A percentile compares a stretch with the other conserved stretches of the same genome.
phyloP scores from a whole-genome alignment of 2,888 invertebrate species.

The Melanotus villosus region DNA sequence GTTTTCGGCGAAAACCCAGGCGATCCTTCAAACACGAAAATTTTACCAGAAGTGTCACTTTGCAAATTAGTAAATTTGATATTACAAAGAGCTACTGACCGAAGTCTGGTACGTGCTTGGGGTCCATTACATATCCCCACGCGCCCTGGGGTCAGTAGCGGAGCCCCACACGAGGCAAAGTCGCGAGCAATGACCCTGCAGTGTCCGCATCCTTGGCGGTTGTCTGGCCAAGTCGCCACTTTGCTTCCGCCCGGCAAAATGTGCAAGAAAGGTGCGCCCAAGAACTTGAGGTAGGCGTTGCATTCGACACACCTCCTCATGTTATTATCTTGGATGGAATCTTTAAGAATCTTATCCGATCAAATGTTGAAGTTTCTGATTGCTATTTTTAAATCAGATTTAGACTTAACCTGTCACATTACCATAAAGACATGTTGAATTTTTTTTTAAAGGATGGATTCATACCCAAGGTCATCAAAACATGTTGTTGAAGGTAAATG shows the following conservation, averaged over 20 bases:
- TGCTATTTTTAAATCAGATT: too few relatives aligned
- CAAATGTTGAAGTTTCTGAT: too few relatives aligned
- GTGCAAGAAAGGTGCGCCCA: conserved; percentile 35
- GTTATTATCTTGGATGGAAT: neutral
- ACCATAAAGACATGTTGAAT: too few relatives aligned
- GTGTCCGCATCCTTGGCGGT: conserved; percentile 49
- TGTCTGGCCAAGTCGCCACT: conserved; percentile 49
- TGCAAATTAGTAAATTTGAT: neutral
- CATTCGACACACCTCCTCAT: neutral
- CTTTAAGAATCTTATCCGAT: neutral
- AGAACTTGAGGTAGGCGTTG: conserved; percentile 37
- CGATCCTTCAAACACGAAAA: neutral
- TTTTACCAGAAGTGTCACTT: neutral
- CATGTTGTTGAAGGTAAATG: too few relatives aligned
- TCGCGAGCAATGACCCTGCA: conserved; percentile 50
- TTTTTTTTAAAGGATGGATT: too few relatives aligned
- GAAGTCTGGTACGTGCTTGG: conserved; percentile 16
- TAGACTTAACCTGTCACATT: too few relatives aligned
- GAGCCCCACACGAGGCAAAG: conserved; percentile 33
- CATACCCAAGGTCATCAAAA: too few relatives aligned
- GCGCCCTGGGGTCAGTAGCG: conserved; percentile 21
- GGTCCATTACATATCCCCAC: conserved; percentile 22
- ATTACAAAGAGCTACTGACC: neutral
- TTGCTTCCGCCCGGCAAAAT: conserved; percentile 48
- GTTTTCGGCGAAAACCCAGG: neutral